Evolutionary conservation across 2,888 invertebrate species (phyloP).

Genomic region (Dasysyrphus albostriatus): DNA sequence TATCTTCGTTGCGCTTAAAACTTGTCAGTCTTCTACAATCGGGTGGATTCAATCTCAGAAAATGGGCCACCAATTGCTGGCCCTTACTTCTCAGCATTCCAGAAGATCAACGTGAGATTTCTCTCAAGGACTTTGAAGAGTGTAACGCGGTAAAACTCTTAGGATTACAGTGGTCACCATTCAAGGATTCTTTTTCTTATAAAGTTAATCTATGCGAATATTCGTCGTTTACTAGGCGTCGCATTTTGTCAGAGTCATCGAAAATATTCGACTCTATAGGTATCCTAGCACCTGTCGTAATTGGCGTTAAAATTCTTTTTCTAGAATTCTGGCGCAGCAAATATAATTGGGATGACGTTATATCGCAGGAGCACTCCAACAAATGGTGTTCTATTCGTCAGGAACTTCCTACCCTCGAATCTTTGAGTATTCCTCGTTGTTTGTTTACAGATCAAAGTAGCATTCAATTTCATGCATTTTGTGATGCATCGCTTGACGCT

Average conservation of each 20-base stretch:
- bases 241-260: slow-evolving; percentile 19
- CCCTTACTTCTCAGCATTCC: slow-evolving; percentile 15
- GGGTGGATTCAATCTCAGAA: slow-evolving; percentile 30
- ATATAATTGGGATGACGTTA: slow-evolving; percentile 67
- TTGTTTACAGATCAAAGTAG: background rate
- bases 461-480: slow-evolving; percentile 34
- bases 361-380: slow-evolving; percentile 16
- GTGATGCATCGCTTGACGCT: slow-evolving; percentile 42
- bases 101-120: slow-evolving; percentile 19
- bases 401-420: slow-evolving; percentile 11
- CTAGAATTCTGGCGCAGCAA: slow-evolving; percentile 66
- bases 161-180: slow-evolving; percentile 66
- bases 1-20: background rate
- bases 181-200: slow-evolving; percentile 48
- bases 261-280: slow-evolving; percentile 68
- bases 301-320: slow-evolving; percentile 67
- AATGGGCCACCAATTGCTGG: slow-evolving; percentile 33
- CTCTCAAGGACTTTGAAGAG: slow-evolving; percentile 17
- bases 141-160: slow-evolving; percentile 54
- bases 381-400: slow-evolving; percentile 35
- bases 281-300: slow-evolving; percentile 60
- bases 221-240: background rate
- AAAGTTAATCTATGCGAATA: slow-evolving; percentile 16
- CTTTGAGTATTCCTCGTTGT: slow-evolving; percentile 26
- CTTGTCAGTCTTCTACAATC: slow-evolving; percentile 25